Evolutionary conservation across 1,140 invertebrate species (phyloP).

Genomic region (Megalopta genalis): DNA sequence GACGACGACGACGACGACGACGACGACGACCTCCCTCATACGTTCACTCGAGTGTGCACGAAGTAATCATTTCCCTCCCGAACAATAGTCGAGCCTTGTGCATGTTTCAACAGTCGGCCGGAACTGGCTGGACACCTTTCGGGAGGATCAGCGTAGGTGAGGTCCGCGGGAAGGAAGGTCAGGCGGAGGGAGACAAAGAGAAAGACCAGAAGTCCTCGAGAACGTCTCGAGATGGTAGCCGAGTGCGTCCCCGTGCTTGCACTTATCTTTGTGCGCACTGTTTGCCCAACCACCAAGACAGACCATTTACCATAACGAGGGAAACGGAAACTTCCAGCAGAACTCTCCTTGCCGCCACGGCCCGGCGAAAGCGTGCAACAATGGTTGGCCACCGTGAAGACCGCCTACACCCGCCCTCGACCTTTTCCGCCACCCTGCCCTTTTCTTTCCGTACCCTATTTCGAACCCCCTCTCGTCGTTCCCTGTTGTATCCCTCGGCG

Average conservation of each 20-base stretch:
- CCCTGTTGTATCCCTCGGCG: background rate
- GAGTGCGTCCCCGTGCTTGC: slow-evolving; percentile 62
- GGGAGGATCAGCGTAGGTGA: slow-evolving; percentile 31
- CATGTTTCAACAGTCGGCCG: slow-evolving; percentile 52
- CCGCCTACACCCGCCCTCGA: slow-evolving; percentile 20
- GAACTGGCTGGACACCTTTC: slow-evolving; percentile 50
- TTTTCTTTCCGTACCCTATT: background rate
- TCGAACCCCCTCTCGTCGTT: too few relatives aligned
- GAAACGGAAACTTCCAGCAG: slow-evolving; percentile 64
- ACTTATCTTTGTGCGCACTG: slow-evolving; percentile 73
- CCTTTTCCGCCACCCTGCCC: slow-evolving; percentile 8
- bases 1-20: background rate
- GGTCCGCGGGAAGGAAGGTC: slow-evolving; percentile 41
- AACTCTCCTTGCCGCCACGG: slow-evolving; percentile 44
- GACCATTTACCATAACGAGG: slow-evolving; percentile 77
- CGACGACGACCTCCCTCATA: background rate
- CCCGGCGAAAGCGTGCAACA: slow-evolving; percentile 55
- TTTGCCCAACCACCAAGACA: slow-evolving; percentile 73
- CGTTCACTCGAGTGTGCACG: slow-evolving; percentile 14
- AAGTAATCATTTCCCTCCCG: slow-evolving; percentile 51
- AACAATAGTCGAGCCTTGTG: slow-evolving; percentile 53
- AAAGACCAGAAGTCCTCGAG: slow-evolving; percentile 63
- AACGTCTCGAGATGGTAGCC: slow-evolving; percentile 71
- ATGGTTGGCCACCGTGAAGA: slow-evolving; percentile 50
- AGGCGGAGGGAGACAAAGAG: slow-evolving; percentile 35